Percentiles rank a stretch among this genome's conserved stretches.
Conservation (phyloP, 2,888 invertebrate species). For the Anaspis maculata region DNA sequence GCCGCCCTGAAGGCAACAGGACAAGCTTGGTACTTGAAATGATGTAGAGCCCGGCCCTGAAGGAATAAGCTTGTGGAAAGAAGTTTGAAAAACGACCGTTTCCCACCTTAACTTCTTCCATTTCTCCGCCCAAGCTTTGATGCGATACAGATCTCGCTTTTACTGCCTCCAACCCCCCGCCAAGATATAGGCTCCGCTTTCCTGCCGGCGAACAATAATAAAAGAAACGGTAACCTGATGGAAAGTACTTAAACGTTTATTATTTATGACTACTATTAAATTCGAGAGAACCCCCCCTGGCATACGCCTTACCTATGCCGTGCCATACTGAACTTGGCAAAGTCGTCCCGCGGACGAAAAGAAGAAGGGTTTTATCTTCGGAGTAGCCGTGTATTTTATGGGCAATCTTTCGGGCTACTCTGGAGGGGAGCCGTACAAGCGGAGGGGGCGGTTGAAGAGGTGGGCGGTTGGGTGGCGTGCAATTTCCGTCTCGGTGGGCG, state of each 20-base stretch:
- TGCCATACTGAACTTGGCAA: slow-evolving; percentile 8
- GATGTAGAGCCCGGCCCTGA: no score
- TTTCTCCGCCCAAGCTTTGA: no score
- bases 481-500: slow-evolving; percentile 23
- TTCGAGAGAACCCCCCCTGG: slow-evolving; percentile 9
- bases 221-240: slow-evolving; percentile 9
- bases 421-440: no score
- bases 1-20: no score
- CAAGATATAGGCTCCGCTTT: no score
- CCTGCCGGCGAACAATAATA: slow-evolving; percentile 11
- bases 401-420: slow-evolving; percentile 27
- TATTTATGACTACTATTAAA: slow-evolving; percentile 17
- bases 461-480: no score
- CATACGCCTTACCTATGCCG: no score
- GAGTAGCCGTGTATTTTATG: slow-evolving; percentile 22
- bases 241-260: slow-evolving; percentile 13
- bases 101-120: no score
- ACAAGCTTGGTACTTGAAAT: no score
- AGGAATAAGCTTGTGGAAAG: no score
- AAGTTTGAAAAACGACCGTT: no score
- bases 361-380: slow-evolving; percentile 10
- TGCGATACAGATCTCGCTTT: slow-evolving; percentile 9
- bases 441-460: no score
- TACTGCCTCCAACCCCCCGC: slow-evolving; percentile 4
- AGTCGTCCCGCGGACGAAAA: slow-evolving; percentile 8